A percentile compares a stretch with the other conserved stretches of the same genome.
Conservation (phyloP, 2,797 vertebrate genomes). For the Alosa sapidissima region DNA sequence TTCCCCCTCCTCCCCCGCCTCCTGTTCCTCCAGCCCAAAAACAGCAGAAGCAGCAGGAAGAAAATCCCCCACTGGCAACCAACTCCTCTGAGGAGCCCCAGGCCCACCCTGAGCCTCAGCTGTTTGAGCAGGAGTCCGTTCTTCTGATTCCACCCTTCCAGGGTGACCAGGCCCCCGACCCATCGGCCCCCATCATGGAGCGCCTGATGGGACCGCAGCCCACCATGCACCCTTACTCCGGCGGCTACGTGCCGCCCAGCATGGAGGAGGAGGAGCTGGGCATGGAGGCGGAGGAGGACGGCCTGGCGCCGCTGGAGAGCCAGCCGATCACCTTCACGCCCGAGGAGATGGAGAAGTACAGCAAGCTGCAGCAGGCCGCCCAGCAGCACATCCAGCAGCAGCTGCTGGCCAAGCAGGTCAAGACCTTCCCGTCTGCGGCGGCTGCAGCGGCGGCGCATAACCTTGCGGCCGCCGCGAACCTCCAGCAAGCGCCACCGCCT, state of each 20-base stretch:
- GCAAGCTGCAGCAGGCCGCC: constrained; percentile 95
- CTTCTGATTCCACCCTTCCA: constrained; percentile 72
- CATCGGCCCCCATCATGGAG: constrained; percentile 81
- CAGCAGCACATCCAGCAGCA: constrained; percentile 99
- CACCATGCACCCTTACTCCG: constrained; percentile 81
- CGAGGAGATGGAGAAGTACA: constrained; percentile 99
- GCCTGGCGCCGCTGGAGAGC: constrained; percentile 92
- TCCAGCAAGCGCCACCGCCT: constrained; percentile 73
- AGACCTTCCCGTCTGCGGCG: constrained; percentile 85
- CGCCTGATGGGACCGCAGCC: constrained; percentile 75
- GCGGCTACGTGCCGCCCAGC: constrained; percentile 77
- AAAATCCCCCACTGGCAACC: constrained; percentile 61
- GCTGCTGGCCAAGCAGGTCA: constrained; percentile 95
- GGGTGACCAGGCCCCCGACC: constrained; percentile 71
- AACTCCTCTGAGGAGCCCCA: constrained; percentile 63
- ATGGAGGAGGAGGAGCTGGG: constrained; percentile 81
- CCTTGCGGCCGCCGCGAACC: constrained; percentile 69
- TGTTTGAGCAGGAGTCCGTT: constrained; percentile 73
- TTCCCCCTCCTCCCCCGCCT: constrained; percentile 78
- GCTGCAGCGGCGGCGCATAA: constrained; percentile 78
- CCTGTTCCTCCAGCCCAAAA: constrained; percentile 70
- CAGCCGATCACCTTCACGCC: constrained; percentile 98
- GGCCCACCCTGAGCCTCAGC: constrained; percentile 63
- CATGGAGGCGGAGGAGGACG: constrained; percentile 78
- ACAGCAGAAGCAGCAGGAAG: constrained; percentile 54